Evolutionary conservation across 2,888 invertebrate genomes (phyloP).

Genomic region (Cynaeus angustus): DNA sequence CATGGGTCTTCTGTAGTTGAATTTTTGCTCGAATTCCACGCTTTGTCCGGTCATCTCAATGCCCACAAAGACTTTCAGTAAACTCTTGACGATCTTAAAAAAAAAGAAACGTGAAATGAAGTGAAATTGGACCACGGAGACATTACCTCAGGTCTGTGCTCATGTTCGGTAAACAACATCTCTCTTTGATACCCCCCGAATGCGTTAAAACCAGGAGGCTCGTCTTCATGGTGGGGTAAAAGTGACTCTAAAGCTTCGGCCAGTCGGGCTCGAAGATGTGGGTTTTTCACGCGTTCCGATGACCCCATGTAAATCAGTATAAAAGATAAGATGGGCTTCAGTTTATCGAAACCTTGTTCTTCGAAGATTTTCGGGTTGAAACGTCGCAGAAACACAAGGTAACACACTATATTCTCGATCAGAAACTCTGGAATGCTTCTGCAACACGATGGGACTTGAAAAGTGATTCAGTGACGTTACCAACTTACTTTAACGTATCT

Average conservation of each 20-base stretch:
- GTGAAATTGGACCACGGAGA: too few species aligned
- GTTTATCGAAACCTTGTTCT: constrained; percentile 77
- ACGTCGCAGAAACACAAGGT: constrained; percentile 84
- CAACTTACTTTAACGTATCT: constrained; percentile 77
- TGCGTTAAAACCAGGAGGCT: constrained; percentile 68
- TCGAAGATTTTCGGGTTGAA: constrained; percentile 79
- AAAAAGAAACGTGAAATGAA: constrained; percentile 2
- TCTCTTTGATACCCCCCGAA: constrained; percentile 78
- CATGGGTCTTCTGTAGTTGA: constrained; percentile 97
- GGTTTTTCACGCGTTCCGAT: constrained; percentile 83
- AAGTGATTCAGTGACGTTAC: too few species aligned
- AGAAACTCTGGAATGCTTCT: constrained; percentile 93
- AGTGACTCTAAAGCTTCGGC: constrained; percentile 93
- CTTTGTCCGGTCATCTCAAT: constrained; percentile 98
- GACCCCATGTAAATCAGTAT: constrained; percentile 93
- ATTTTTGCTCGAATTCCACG: constrained; percentile 97
- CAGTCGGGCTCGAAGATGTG: constrained; percentile 91
- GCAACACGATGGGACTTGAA: too few species aligned
- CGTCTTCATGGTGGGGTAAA: constrained; percentile 82
- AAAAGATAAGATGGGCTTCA: constrained; percentile 83
- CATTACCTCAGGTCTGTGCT: constrained; percentile 79
- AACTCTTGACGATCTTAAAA: constrained; percentile 82
- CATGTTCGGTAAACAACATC: constrained; percentile 85
- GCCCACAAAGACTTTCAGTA: constrained; percentile 95
- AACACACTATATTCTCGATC: constrained; percentile 89